Base-by-base conservation (phyloP, 92 coral and sea anemone species). In the Epizoanthus illoricatus region DNA sequence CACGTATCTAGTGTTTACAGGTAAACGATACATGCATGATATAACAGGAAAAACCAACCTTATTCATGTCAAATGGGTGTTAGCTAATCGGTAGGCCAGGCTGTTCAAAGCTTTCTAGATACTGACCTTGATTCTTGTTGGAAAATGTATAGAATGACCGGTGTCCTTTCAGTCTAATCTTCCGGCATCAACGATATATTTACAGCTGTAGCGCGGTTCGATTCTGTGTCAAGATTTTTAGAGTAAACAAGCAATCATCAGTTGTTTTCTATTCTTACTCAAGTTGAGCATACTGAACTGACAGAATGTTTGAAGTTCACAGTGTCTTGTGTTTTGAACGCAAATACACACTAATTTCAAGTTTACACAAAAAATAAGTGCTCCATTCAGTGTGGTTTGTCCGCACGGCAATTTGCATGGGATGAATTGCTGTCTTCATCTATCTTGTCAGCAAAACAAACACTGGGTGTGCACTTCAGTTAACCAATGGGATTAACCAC, bases 361-460 rank as follows among this genome's bases (percentile, higher is more conserved):
- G 80, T 59, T 75, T 58, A 58, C 80, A 58, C 55, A 75, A 28
- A 39, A 33, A 28, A 74, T 28, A 59, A 75, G 66, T 7, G 80
- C 67, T 75, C 80, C 23, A 75, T 75, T 75, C 80, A 75, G 19
- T 1, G 59, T 9, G 60, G 36, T 19, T 43, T 43, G n/a, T 11
- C 23, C 5, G 41, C 59, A 12, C 16, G 24, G 11, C 28, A 57
- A 75, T 75, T 75, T 75, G 66, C 80, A 75, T 75, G 17, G 80
- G 67, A 55, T 75, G 65, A 36, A 75, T 75, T 75, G 41, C 80
- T n/a, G 67, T 15, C 56, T 23, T 55, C 59, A 73, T 55, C 79
- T 28, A 73, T 73, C 80, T 59, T 75, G 54, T 75, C 66, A 59
- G 80, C 49, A 59, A 39, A 59, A 28, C 43, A 75, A 75, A 75